These are phyloP conservation scores for Gallinago media DNA, from an alignment of 2,113 vertebrate species.

Conservation along the genomic window DNA sequence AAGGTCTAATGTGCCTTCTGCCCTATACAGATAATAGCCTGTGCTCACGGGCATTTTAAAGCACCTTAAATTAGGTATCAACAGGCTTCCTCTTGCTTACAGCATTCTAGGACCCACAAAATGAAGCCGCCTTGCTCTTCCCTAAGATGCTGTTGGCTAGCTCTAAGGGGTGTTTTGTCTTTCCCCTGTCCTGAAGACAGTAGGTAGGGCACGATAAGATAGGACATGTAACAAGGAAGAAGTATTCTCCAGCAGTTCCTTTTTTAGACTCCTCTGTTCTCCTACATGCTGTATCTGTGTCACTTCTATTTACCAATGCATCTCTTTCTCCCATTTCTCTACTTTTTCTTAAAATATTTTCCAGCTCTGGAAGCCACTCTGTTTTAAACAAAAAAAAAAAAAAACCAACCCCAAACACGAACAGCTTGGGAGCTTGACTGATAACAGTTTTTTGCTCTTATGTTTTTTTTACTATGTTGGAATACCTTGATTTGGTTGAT, in stretches of 20 bases:
- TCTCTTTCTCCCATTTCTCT: background rate
- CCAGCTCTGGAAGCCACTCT: background rate
- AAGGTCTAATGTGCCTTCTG: background rate
- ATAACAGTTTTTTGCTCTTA: background rate
- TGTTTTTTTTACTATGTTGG: background rate
- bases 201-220: slow-evolving; percentile 49
- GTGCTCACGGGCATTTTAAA: background rate
- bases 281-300: background rate
- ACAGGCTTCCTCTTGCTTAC: background rate
- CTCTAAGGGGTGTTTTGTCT: background rate
- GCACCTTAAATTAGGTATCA: background rate
- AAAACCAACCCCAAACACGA: background rate
- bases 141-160: background rate
- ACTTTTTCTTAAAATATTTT: background rate
- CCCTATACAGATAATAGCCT: background rate
- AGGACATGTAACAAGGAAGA: background rate
- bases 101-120: background rate
- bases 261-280: slow-evolving; percentile 49
- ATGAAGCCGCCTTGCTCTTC: background rate
- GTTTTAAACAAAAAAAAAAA: background rate
- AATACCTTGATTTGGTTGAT: background rate
- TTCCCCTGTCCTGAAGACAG: background rate
- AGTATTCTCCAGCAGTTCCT: slow-evolving; percentile 25
- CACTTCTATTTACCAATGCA: slow-evolving; percentile 4
- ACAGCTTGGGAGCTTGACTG: background rate